phyloP scores from a whole-genome alignment of 2,888 invertebrate genomes.

The Tetragonula carbonaria region DNA sequence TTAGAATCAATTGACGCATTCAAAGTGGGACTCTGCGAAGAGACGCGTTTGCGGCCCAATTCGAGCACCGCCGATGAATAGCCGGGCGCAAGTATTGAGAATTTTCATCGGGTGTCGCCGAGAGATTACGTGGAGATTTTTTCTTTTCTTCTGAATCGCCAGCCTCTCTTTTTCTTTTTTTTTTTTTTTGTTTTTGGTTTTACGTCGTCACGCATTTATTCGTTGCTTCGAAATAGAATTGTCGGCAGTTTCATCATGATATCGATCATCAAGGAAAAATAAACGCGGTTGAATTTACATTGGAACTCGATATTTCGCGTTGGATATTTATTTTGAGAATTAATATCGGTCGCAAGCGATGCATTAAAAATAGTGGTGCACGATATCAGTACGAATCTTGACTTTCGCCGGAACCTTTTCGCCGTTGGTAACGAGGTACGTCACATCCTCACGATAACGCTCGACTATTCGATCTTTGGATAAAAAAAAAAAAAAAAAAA shows the following conservation, averaged over 20 bases:
- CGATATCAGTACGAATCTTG: slow-evolving; percentile 34
- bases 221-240: slow-evolving; percentile 12
- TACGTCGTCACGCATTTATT: slow-evolving; percentile 3
- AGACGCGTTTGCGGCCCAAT: slow-evolving; percentile 8
- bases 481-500: slow-evolving; percentile 77
- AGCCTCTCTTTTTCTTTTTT: background rate
- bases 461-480: slow-evolving; percentile 76
- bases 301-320: slow-evolving; percentile 46
- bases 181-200: background rate
- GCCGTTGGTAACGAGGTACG: slow-evolving; percentile 43
- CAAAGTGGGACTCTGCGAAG: slow-evolving; percentile 13
- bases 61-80: slow-evolving; percentile 9
- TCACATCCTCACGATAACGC: slow-evolving; percentile 76
- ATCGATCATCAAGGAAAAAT: slow-evolving; percentile 56
- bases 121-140: background rate
- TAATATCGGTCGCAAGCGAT: slow-evolving; percentile 50
- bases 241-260: slow-evolving; percentile 33
- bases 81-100: slow-evolving; percentile 4
- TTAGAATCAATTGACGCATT: slow-evolving; percentile 60
- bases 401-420: background rate
- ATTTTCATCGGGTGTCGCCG: background rate
- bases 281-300: slow-evolving; percentile 42
- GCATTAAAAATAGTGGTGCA: slow-evolving; percentile 23
- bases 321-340: slow-evolving; percentile 55
- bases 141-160: background rate